phyloP scores from a whole-genome alignment of 2,888 invertebrate genomes.

The Hermaeophaga mercurialis region DNA sequence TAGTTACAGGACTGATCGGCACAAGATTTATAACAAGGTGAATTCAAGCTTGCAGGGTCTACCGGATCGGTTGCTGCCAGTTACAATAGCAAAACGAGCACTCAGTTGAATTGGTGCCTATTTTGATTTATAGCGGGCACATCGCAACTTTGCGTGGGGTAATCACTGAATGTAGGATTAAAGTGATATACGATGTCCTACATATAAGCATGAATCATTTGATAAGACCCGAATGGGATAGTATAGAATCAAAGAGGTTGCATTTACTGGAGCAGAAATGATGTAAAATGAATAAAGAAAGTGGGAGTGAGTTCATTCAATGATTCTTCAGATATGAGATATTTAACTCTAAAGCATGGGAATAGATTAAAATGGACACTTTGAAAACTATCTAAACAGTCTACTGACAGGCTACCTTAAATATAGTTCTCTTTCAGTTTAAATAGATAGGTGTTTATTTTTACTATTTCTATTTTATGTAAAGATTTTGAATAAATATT shows the following conservation, averaged over 20 bases:
- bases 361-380: no score
- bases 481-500: no score
- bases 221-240: constrained; percentile 2
- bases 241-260: background rate
- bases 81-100: constrained; percentile 10
- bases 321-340: no score
- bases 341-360: no score
- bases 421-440: no score
- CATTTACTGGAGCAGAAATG: background rate
- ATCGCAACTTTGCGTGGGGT: constrained; percentile 12
- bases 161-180: constrained; percentile 11
- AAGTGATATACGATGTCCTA: constrained; percentile 17
- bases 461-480: no score
- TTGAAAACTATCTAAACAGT: no score
- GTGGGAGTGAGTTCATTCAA: no score
- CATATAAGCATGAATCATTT: constrained; percentile 6
- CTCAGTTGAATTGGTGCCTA: constrained; percentile 24
- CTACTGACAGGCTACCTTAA: no score
- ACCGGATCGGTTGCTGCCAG: background rate
- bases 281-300: no score
- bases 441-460: no score
- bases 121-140: constrained; percentile 21
- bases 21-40: background rate
- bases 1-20: no score
- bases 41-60: background rate